Conservation (phyloP, 35 echinoderm and acorn worm species). For the Eucidaris tribuloides region DNA sequence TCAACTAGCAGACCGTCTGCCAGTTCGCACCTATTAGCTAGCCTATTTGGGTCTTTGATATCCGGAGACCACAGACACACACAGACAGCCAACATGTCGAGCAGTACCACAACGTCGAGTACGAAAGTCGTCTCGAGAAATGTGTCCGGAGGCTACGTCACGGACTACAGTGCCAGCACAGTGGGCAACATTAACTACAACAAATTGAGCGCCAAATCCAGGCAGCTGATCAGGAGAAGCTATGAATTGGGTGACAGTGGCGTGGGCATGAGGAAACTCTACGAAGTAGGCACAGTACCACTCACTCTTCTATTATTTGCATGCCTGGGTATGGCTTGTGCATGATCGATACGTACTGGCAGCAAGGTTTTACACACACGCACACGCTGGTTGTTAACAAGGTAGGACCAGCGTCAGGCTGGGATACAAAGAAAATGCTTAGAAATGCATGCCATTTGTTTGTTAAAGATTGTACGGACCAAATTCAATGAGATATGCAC, state of each 20-base stretch:
- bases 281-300: conserved; percentile 77
- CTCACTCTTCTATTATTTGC: conserved; percentile 20
- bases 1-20: too few species aligned
- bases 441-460: too few species aligned
- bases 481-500: too few species aligned
- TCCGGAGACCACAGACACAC: too few species aligned
- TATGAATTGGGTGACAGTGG: conserved; percentile 92
- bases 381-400: background rate
- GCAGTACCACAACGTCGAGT: background rate
- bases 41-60: too few species aligned
- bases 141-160: conserved; percentile 2
- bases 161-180: background rate
- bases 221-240: conserved; percentile 81
- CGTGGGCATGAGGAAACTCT: conserved; percentile 79
- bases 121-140: background rate
- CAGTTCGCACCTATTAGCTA: too few species aligned
- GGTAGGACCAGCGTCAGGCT: conserved; percentile 28
- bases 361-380: background rate
- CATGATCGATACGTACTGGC: background rate
- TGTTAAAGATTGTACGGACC: too few species aligned
- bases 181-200: conserved; percentile 42
- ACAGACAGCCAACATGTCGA: conserved; percentile 18
- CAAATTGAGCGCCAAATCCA: conserved; percentile 94
- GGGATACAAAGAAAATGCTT: too few species aligned
- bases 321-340: background rate